These are phyloP conservation scores for Lissonota sp. DNA, from an alignment of 2,888 invertebrate species.

Conservation along the genomic window DNA sequence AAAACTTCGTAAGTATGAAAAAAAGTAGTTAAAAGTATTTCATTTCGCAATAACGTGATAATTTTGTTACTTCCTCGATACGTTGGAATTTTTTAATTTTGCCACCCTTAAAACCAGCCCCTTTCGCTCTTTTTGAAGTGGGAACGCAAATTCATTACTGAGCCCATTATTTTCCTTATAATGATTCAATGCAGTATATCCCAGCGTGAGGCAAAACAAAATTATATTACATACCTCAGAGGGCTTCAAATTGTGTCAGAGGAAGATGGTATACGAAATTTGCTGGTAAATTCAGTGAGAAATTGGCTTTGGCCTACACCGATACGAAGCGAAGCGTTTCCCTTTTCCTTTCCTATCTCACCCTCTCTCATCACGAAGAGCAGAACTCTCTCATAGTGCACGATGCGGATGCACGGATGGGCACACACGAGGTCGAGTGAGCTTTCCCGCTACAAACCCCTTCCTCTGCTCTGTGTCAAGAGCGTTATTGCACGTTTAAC, in stretches of 20 bases:
- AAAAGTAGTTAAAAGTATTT: too few species aligned
- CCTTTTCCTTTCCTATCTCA: conserved; percentile 27
- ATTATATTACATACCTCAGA: conserved; percentile 5
- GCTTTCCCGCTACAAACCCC: conserved; percentile 29
- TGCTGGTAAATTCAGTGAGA: conserved; percentile 55
- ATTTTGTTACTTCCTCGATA: not conserved
- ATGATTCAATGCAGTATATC: not conserved
- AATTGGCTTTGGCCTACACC: conserved; percentile 51
- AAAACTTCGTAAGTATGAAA: too few species aligned
- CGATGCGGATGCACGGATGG: conserved; percentile 51
- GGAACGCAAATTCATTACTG: too few species aligned
- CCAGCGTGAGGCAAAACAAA: conserved; percentile 12
- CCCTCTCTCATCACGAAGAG: conserved; percentile 28
- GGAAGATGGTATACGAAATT: conserved; percentile 34
- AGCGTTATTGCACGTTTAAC: conserved; percentile 69
- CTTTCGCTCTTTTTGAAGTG: too few species aligned
- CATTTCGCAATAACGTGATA: not conserved
- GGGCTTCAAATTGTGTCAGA: not conserved
- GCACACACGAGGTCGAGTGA: conserved; percentile 47
- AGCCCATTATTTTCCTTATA: not conserved
- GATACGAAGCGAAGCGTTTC: conserved; percentile 52
- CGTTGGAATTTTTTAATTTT: too few species aligned
- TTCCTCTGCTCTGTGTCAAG: conserved; percentile 56
- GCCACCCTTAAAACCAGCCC: too few species aligned
- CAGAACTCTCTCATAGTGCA: conserved; percentile 41